phyloP scores from a whole-genome alignment of 1,140 invertebrate species.

The Cylas formicarius region DNA sequence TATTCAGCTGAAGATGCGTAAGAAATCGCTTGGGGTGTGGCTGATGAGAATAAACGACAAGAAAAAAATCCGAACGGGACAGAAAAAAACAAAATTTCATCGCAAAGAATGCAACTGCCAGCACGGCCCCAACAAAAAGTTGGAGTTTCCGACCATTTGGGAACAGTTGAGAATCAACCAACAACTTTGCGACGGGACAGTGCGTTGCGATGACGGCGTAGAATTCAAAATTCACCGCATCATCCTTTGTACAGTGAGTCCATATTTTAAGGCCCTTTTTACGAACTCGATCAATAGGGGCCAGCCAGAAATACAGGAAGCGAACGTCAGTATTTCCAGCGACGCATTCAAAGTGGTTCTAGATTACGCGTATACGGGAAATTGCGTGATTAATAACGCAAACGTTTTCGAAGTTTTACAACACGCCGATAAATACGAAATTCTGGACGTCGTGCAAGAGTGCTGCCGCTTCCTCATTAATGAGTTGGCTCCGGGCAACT shows the following conservation, averaged over 20 bases:
- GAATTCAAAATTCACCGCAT: slow-evolving; percentile 56
- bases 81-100: neutral
- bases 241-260: slow-evolving; percentile 58
- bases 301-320: slow-evolving; percentile 46
- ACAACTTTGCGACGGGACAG: slow-evolving; percentile 53
- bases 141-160: slow-evolving; percentile 56
- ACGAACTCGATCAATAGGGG: slow-evolving; percentile 52
- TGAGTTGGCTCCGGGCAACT: slow-evolving; percentile 43
- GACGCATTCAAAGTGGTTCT: slow-evolving; percentile 50
- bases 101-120: slow-evolving; percentile 4
- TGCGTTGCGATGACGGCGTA: slow-evolving; percentile 52
- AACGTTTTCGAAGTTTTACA: slow-evolving; percentile 56
- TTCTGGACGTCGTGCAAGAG: slow-evolving; percentile 53
- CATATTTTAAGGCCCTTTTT: slow-evolving; percentile 59
- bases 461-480: slow-evolving; percentile 54
- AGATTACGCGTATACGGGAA: slow-evolving; percentile 60
- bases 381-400: slow-evolving; percentile 48
- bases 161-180: slow-evolving; percentile 53
- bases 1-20: slow-evolving; percentile 7
- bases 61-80: no score
- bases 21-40: no score
- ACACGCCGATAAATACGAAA: slow-evolving; percentile 57
- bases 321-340: slow-evolving; percentile 46
- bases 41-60: no score
- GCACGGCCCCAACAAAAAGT: neutral